phyloP scores from a whole-genome alignment of 2,888 invertebrate species.

The Didymodactylos carnosus region DNA sequence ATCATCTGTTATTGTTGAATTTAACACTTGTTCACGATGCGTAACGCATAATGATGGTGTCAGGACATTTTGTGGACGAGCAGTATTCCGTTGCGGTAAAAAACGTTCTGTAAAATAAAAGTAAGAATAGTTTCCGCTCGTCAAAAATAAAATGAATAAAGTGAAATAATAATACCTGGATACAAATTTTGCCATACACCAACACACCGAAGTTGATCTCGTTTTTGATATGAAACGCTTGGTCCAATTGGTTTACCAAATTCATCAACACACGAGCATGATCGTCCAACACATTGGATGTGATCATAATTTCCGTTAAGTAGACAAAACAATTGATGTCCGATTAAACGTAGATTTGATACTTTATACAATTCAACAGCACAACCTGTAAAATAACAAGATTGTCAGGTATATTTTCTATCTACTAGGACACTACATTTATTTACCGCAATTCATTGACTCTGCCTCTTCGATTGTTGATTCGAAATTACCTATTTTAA shows the following conservation, averaged over 20 bases:
- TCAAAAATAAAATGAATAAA: not conserved
- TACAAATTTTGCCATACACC: conserved; percentile 11
- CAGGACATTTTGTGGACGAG: not conserved
- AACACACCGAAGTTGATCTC: conserved; percentile 10
- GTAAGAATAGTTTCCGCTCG: not conserved
- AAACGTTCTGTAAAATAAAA: not conserved
- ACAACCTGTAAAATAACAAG: conserved; percentile 1
- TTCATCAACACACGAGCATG: conserved; percentile 13
- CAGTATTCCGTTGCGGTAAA: not conserved
- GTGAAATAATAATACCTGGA: not conserved
- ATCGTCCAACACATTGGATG: conserved; percentile 9
- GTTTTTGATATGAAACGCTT: conserved; percentile 5
- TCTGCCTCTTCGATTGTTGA: not conserved
- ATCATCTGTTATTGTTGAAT: not conserved
- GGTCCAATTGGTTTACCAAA: conserved; percentile 12
- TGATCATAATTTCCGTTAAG: conserved; percentile 10
- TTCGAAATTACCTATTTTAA: conserved; percentile 1
- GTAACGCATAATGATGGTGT: not conserved
- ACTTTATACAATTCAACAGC: conserved; percentile 5
- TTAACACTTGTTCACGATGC: not conserved
- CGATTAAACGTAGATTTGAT: conserved; percentile 1
- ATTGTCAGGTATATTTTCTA: too few species aligned
- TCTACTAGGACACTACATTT: not conserved
- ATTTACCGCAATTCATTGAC: conserved; percentile 11
- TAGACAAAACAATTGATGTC: conserved; percentile 8